Base-by-base conservation (phyloP, 2,888 invertebrate species). In the Drosophila subsilvestris region DNA sequence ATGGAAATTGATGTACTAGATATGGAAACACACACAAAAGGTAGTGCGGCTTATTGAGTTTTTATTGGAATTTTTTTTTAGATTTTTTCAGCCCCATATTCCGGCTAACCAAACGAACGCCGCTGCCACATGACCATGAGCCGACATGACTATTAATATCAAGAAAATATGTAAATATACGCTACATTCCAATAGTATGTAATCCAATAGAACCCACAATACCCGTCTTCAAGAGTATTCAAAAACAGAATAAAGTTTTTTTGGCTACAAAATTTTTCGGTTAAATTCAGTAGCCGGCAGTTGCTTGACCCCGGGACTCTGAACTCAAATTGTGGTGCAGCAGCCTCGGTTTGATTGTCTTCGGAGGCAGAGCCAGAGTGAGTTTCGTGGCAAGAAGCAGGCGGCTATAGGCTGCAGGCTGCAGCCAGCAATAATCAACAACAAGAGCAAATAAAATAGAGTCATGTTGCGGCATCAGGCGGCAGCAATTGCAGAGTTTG, bases 291-390 rank as follows among this genome's bases (percentile, higher is more conserved):
- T 86, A 89, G 86, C 85, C 68, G 75, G 80, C 86, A 86, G 83
- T 86, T 75, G 80, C 74, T 79, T 86, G 86, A 86, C 86, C 86
- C 75, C 74, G 69, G 56, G 60, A 73, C 75, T 37, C 37, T 86
- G 86, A 89, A 86, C 86, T 87, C 85, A 85, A 85, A 86, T 85
- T 88, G 86, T 87, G 85, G 68, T 78, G 82, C 74, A 61, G 82
- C 74, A 61, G 72, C 63, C 71, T 27, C 47, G 54, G 60, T 43
- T 58, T 88, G 88, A 88, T 86, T 83, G 86, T 82, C 83, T 86
- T 86, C 84, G 71, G 70, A 27, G 45, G 29, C 63, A 49, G 60
- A 49, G 60, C 55, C 42, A 55, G 32, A 66, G 14, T 37, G 37
- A n/a, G n/a, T 14, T 14, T 37, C 7, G 37, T 51, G 67, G 68